Evolutionary conservation across 2,113 vertebrate species (phyloP).

Genomic region (Pachyramphus minor): DNA sequence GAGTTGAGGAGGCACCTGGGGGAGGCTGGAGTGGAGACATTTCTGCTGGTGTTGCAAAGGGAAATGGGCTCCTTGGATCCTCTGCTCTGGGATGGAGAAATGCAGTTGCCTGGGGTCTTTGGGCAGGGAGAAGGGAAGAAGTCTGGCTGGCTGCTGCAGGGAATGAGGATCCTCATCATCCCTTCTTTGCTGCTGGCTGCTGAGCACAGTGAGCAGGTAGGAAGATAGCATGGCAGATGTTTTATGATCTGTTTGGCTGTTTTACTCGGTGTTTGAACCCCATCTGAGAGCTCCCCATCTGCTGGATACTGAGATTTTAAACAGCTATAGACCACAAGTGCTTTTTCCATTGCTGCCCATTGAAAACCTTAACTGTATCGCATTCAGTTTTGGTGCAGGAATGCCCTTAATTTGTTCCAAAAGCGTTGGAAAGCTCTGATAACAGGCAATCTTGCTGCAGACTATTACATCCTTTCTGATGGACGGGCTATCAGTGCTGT

Average conservation of each 20-base stretch:
- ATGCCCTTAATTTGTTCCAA: conserved; percentile 50
- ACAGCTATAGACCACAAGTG: neutral
- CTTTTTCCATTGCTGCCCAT: neutral
- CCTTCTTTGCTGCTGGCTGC: neutral
- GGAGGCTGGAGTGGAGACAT: neutral
- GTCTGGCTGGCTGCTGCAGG: neutral
- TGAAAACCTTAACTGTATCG: neutral
- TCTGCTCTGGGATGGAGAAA: neutral
- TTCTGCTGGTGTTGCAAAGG: rapidly evolving
- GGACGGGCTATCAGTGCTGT: neutral
- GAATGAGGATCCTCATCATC: rapidly evolving
- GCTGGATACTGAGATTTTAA: neutral
- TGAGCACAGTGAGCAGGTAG: neutral
- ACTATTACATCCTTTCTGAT: conserved; percentile 11
- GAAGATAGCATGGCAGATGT: neutral
- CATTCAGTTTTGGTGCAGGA: neutral
- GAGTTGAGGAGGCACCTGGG: neutral
- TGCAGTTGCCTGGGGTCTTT: rapidly evolving
- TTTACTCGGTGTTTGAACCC: neutral
- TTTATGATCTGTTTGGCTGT: neutral
- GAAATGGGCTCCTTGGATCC: rapidly evolving
- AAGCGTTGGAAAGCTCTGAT: conserved; percentile 36
- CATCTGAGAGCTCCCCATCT: neutral
- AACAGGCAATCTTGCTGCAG: conserved; percentile 38
- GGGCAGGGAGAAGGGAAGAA: rapidly evolving